Percentiles rank a stretch among this genome's conserved stretches.
Evolutionary conservation across 2,797 vertebrate species (phyloP).

Genomic region (Etheostoma nigrum): DNA sequence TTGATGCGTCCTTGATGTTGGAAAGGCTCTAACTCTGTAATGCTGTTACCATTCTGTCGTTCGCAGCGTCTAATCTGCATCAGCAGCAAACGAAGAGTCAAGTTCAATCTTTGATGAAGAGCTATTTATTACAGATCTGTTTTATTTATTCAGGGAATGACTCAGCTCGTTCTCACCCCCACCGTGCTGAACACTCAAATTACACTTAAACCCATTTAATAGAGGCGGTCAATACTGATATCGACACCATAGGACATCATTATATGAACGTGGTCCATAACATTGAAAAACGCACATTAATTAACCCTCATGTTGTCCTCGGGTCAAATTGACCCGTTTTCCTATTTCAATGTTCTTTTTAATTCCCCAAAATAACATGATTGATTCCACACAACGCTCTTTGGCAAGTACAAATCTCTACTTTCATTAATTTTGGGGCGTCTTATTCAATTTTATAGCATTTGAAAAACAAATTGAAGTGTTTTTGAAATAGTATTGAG

Average conservation of each 20-base stretch:
- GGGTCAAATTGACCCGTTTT: no score
- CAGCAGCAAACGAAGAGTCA: constrained; percentile 19
- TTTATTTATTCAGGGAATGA: constrained; percentile 40
- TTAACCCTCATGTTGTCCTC: no score
- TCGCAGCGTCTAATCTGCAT: constrained; percentile 37
- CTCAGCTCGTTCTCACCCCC: constrained; percentile 38
- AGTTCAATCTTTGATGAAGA: constrained; percentile 47
- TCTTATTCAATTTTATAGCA: no score
- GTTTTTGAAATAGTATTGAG: no score
- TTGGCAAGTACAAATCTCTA: no score
- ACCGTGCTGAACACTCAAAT: not conserved
- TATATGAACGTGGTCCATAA: not conserved
- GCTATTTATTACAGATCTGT: constrained; percentile 61
- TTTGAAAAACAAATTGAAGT: no score
- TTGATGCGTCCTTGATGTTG: constrained; percentile 69
- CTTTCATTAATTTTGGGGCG: no score
- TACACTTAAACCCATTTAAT: not conserved
- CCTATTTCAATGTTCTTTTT: no score
- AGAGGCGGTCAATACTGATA: not conserved
- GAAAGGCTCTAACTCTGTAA: constrained; percentile 47
- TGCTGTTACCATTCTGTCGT: constrained; percentile 61
- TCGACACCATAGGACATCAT: no score
- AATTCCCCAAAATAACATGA: no score
- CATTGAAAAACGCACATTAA: not conserved
- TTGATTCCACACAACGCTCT: no score